Conservation (phyloP, 1,140 invertebrate species). For the Musca domestica region DNA sequence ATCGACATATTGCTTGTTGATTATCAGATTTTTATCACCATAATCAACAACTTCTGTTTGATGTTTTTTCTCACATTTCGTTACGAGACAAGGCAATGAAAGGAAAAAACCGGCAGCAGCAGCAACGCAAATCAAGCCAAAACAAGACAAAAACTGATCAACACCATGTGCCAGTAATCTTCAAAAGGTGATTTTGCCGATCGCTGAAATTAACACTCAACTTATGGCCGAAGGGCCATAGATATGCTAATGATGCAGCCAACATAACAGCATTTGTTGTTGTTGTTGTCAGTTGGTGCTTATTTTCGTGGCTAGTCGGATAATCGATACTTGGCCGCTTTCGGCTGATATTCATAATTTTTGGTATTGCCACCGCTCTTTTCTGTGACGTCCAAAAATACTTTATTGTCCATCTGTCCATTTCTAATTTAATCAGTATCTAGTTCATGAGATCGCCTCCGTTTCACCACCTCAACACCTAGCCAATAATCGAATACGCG, state of each 20-base stretch:
- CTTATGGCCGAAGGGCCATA: neutral
- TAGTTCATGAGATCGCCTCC: neutral
- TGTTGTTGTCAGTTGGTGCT: too few species aligned
- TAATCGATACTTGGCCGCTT: neutral
- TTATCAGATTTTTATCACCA: conserved; percentile 17
- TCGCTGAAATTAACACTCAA: too few species aligned
- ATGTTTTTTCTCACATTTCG: conserved; percentile 8
- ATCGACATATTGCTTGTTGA: neutral
- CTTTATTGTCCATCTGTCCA: neutral
- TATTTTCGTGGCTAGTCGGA: neutral
- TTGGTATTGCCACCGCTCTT: neutral
- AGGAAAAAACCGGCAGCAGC: neutral
- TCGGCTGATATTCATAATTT: neutral
- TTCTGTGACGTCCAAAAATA: too few species aligned
- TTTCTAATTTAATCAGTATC: neutral
- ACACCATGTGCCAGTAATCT: neutral
- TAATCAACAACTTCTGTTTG: conserved; percentile 3
- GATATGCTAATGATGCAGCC: neutral
- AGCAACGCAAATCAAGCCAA: neutral
- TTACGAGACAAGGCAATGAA: neutral
- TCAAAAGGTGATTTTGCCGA: too few species aligned
- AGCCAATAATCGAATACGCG: neutral
- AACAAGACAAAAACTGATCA: neutral
- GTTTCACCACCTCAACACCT: neutral
- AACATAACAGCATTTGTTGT: too few species aligned